A percentile compares a stretch with the other conserved stretches of the same genome.
Conservation (phyloP, 2,888 invertebrate genomes). For the Pristionchus mayeri region DNA sequence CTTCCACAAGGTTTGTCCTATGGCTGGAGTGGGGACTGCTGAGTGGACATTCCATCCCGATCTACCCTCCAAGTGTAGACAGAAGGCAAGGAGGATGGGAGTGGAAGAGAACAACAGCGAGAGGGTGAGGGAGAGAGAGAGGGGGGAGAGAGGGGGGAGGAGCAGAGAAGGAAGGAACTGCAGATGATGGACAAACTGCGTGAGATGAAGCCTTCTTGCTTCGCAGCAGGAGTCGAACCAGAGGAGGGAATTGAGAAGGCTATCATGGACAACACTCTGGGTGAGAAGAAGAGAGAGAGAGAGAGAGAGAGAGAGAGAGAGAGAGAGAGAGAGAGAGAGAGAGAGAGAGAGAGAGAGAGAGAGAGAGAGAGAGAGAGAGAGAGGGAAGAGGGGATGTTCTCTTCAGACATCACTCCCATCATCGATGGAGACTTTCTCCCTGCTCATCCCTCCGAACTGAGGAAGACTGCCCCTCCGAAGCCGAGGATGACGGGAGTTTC, state of each 20-base stretch:
- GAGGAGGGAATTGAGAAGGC: conserved; percentile 30
- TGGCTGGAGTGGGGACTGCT: conserved; percentile 42
- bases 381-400: background rate
- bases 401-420: conserved; percentile 34
- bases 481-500: conserved; percentile 37
- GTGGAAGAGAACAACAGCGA: conserved; percentile 37
- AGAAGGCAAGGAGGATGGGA: conserved; percentile 11
- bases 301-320: too few species aligned
- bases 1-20: conserved; percentile 50
- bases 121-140: background rate
- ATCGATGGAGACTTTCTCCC: conserved; percentile 49
- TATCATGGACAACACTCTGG: conserved; percentile 44
- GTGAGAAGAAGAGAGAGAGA: too few species aligned
- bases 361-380: too few species aligned
- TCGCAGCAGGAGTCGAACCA: conserved; percentile 30
- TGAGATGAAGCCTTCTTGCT: conserved; percentile 23
- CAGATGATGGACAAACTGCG: conserved; percentile 39
- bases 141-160: too few species aligned
- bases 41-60: conserved; percentile 24
- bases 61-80: conserved; percentile 31
- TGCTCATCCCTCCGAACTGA: background rate
- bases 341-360: too few species aligned
- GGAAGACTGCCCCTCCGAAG: conserved; percentile 44
- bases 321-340: too few species aligned
- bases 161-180: background rate